phyloP scores from a whole-genome alignment of 2,888 invertebrate genomes.

The Eristalis tenax region DNA sequence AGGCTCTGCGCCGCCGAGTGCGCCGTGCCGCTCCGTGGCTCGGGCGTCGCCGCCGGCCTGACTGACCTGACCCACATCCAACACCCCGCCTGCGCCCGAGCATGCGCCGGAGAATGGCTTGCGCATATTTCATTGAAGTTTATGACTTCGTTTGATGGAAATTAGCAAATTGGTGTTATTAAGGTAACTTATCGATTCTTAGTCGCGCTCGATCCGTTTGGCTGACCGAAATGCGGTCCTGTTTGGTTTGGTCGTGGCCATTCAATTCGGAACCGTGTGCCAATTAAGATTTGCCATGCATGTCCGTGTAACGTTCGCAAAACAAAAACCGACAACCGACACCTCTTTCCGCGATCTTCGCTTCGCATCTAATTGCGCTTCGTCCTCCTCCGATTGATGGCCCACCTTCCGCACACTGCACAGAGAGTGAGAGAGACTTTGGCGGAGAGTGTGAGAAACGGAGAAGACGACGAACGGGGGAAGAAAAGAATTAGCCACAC shows the following conservation, averaged over 20 bases:
- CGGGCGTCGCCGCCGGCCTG: constrained; percentile 38
- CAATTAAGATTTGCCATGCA: constrained; percentile 58
- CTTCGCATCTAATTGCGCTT: constrained; percentile 13
- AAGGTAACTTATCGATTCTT: constrained; percentile 60
- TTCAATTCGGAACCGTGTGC: constrained; percentile 52
- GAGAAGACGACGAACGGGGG: neutral
- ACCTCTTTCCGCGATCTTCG: neutral
- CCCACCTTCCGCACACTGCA: neutral
- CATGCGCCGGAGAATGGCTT: neutral
- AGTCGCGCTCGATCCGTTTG: constrained; percentile 42
- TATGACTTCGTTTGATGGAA: constrained; percentile 68
- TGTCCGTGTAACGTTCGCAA: constrained; percentile 18
- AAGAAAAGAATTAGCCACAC: constrained; percentile 35
- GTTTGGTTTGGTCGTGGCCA: neutral
- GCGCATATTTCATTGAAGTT: constrained; percentile 54
- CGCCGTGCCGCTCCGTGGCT: no score
- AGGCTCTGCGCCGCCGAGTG: neutral
- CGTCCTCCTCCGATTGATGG: neutral
- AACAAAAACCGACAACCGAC: constrained; percentile 11
- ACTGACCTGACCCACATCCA: constrained; percentile 36
- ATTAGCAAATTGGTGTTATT: constrained; percentile 70
- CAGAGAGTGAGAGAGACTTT: neutral
- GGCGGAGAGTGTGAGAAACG: neutral
- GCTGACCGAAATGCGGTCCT: neutral
- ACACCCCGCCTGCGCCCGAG: neutral